Evolutionary conservation across 2,888 invertebrate species (phyloP).

Genomic region (Epinotia nisella): DNA sequence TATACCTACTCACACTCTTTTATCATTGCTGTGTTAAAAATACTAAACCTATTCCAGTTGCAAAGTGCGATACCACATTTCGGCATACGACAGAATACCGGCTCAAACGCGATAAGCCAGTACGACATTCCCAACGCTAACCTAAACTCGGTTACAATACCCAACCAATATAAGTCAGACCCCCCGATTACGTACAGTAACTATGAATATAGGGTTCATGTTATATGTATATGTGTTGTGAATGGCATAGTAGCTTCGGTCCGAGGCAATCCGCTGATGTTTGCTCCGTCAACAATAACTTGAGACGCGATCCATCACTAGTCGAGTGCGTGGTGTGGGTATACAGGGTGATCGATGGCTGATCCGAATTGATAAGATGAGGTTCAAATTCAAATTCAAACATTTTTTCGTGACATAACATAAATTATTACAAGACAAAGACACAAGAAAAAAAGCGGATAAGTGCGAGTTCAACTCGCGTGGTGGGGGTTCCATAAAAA

Average conservation of each 20-base stretch:
- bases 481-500: no score
- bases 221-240: no score
- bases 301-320: slow-evolving; percentile 32
- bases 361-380: not conserved
- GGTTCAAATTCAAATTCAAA: no score
- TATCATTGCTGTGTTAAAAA: not conserved
- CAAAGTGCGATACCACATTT: no score
- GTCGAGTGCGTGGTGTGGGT: not conserved
- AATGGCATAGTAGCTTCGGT: not conserved
- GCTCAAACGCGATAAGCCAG: not conserved
- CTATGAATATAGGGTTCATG: not conserved
- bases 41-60: no score
- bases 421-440: no score
- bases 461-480: no score
- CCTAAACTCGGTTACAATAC: no score
- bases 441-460: no score
- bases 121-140: no score
- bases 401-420: no score
- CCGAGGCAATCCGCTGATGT: slow-evolving; percentile 3
- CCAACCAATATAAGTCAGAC: no score
- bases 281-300: slow-evolving; percentile 26
- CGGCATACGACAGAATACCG: not conserved
- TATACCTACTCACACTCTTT: not conserved
- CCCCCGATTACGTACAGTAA: not conserved
- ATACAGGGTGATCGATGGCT: slow-evolving; percentile 10